Evolutionary conservation across 92 coral and sea anemone species (phyloP).

Genomic region (Epizoanthus rinbou): DNA sequence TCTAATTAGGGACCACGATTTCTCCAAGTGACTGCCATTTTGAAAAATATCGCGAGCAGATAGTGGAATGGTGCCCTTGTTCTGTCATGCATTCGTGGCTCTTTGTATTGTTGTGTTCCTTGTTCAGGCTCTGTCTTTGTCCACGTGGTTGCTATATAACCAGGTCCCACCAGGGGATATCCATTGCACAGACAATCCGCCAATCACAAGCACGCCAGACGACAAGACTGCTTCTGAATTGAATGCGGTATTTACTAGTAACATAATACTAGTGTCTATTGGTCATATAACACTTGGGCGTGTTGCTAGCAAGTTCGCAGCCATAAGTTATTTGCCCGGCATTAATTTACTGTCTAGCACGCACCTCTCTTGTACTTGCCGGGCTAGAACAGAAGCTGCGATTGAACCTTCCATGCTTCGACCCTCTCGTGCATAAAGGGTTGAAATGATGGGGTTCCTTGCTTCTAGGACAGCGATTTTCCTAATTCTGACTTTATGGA

Average conservation of each 20-base stretch:
- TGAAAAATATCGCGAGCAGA: not conserved
- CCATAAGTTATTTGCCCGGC: conserved; percentile 66
- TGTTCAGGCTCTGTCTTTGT: conserved; percentile 9
- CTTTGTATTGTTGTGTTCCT: conserved; percentile 9
- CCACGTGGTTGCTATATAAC: conserved; percentile 44
- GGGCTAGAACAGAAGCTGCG: conserved; percentile 63
- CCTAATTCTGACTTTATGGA: conserved; percentile 40
- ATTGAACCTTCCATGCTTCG: conserved; percentile 96
- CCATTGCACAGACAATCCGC: conserved; percentile 44
- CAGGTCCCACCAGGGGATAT: conserved; percentile 33
- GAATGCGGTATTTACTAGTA: conserved; percentile 79
- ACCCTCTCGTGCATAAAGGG: conserved; percentile 75
- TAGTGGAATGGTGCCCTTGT: not conserved
- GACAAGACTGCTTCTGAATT: conserved; percentile 66
- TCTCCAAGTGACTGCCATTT: no score
- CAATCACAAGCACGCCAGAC: conserved; percentile 71
- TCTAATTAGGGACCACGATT: not conserved
- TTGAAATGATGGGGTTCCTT: conserved; percentile 99
- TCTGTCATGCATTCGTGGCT: not conserved
- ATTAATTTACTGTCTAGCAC: conserved; percentile 86
- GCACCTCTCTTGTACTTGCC: conserved; percentile 62
- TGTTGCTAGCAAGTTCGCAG: conserved; percentile 29
- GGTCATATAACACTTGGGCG: conserved; percentile 53
- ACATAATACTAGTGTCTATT: conserved; percentile 67
- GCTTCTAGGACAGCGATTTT: conserved; percentile 65